phyloP scores from a whole-genome alignment of 2,797 vertebrate species.

The Phalanger gymnotis region DNA sequence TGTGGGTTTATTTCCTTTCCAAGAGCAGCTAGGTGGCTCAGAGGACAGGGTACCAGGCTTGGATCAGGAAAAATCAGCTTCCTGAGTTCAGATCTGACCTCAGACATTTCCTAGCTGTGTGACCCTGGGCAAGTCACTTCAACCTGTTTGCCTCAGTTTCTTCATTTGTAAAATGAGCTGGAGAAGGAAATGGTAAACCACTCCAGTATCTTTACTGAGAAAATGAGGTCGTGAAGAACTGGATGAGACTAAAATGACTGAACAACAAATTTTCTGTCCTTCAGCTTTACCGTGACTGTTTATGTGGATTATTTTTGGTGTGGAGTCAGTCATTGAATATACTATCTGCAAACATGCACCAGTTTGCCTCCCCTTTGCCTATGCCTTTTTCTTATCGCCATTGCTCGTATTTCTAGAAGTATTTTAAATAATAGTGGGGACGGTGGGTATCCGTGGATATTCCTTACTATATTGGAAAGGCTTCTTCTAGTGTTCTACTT shows the following conservation, averaged over 20 bases:
- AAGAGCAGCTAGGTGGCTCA: neutral
- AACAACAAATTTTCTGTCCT: neutral
- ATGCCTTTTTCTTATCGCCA: neutral
- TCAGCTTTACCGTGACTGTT: neutral
- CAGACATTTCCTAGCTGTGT: neutral
- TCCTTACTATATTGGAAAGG: neutral
- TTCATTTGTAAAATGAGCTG: neutral
- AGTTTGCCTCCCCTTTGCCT: neutral
- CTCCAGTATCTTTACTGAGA: neutral
- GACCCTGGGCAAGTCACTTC: neutral
- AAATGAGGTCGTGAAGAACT: neutral
- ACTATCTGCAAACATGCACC: neutral
- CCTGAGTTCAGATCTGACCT: neutral
- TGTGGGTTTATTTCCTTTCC: neutral
- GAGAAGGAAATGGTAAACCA: neutral
- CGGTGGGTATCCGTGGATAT: neutral
- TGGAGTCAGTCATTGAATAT: neutral
- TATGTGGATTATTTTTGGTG: neutral
- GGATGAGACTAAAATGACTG: too few relatives aligned
- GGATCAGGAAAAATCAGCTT: neutral
- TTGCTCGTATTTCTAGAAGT: neutral
- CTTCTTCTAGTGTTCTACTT: neutral
- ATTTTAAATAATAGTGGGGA: neutral
- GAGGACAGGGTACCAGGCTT: neutral
- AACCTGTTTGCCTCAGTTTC: neutral